Conservation (phyloP, 2,113 vertebrate species). For the Megalops atlanticus region DNA sequence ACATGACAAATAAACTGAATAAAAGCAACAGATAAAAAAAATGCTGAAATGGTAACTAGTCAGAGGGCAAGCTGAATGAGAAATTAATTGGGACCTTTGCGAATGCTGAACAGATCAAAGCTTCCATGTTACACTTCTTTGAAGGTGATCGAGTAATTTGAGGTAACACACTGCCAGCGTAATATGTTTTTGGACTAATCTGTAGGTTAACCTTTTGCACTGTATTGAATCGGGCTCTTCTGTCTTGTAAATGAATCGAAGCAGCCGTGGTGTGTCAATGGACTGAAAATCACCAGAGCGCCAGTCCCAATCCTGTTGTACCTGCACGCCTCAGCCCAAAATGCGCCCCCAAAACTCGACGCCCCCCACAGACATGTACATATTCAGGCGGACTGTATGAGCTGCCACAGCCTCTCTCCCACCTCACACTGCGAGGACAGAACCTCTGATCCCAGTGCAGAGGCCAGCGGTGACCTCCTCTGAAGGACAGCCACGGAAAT, state of each 20-base stretch:
- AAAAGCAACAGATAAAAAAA: not conserved
- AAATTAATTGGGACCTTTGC: too few species aligned
- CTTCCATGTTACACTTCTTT: too few species aligned
- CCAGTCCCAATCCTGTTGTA: not conserved
- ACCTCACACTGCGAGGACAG: not conserved
- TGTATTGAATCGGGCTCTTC: too few species aligned
- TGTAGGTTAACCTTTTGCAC: too few species aligned
- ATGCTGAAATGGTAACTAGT: too few species aligned
- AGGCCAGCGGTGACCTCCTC: not conserved
- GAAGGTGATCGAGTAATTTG: too few species aligned
- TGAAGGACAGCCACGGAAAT: not conserved
- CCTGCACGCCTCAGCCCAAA: not conserved
- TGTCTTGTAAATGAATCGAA: not conserved
- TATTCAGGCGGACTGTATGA: not conserved
- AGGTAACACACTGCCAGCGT: too few species aligned
- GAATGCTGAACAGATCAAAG: too few species aligned
- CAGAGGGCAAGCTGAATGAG: too few species aligned
- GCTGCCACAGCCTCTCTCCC: too few species aligned
- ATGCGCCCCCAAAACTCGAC: not conserved
- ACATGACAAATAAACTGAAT: not conserved
- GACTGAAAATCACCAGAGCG: not conserved
- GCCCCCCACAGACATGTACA: not conserved
- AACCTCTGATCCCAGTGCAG: not conserved
- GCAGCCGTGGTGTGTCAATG: not conserved
- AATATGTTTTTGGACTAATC: too few species aligned